phyloP scores from a whole-genome alignment of 2,113 vertebrate genomes.

The Corapipo altera region DNA sequence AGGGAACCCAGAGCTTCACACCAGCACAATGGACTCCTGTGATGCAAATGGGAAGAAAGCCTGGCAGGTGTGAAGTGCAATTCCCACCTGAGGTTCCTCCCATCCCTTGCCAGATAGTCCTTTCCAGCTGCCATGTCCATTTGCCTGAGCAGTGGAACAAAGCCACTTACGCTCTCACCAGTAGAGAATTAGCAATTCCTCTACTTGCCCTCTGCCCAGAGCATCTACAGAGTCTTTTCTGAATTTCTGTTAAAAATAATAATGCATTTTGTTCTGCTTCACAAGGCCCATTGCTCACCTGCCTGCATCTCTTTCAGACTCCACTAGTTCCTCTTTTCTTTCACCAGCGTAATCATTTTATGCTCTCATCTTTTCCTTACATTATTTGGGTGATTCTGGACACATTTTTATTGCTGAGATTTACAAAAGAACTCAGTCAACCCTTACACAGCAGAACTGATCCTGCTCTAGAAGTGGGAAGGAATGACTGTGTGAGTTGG shows the following conservation, averaged over 20 bases:
- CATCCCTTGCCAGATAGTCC: not conserved
- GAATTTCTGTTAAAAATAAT: constrained; percentile 70
- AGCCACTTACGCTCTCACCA: not conserved
- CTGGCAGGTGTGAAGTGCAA: not conserved
- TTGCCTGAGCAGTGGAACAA: not conserved
- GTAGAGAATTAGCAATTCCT: constrained; percentile 33
- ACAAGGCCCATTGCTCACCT: constrained; percentile 46
- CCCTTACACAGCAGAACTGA: not conserved
- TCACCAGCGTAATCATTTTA: constrained; percentile 21
- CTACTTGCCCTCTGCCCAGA: not conserved
- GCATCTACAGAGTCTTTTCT: not conserved
- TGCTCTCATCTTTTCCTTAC: constrained; percentile 18
- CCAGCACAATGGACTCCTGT: not conserved
- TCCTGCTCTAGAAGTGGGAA: not conserved
- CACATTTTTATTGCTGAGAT: constrained; percentile 21
- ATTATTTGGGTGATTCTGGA: constrained; percentile 36
- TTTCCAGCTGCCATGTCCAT: not conserved
- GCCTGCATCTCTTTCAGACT: constrained; percentile 47
- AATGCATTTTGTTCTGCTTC: constrained; percentile 62
- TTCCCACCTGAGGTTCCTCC: not conserved
- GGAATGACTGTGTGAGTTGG: not conserved
- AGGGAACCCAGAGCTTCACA: not conserved
- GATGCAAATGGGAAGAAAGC: not conserved
- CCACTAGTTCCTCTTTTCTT: constrained; percentile 26
- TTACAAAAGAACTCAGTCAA: constrained; percentile 45